Base-by-base conservation (phyloP, 2,113 vertebrate species). In the Stigmatopora nigra region DNA sequence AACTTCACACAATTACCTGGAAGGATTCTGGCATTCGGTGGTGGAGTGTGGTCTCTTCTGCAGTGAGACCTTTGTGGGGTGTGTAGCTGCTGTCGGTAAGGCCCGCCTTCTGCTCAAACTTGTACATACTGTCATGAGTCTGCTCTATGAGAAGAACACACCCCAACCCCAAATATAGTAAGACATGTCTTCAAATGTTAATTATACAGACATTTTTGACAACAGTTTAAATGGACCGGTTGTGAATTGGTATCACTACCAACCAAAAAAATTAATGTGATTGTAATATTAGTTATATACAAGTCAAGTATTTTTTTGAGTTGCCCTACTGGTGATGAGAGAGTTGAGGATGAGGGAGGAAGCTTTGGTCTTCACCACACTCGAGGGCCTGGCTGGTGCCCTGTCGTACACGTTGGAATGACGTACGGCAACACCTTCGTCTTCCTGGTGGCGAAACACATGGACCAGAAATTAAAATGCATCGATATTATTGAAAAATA, bases 41-140 rank as follows among this genome's bases (percentile, higher is more conserved):
- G 75, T 82, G 94, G 77, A 93, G 93, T 73, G 93, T 91, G 5
- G 92, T 94, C 85, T 98, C 97, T 85, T 99, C 97, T 0, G 95
- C 91, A 8, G 90, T 93, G 35, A 99, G 93, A 68, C 97, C 97
- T 84, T 96, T 98, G 88, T 99, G 96, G 12, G 96, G 97, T 0
- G 93, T 96, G 88, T 98, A 99, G 73, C 93, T 91, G 44, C 91
- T 88, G 68, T 96, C 95, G 3, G 88, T 92, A 70, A 98, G 90
- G 12, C 97, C 97, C 20, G 92, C 96, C 75, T 91, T 92, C 81
- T 96, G 93, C 83, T 98, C 94, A 67, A 99, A 99, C 70, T 87
- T 94, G 22, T 94, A 93, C 73, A 99, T 92, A 73, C 90, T 97
- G 60, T 99, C 97, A 65, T 98, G 96, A 61, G 93, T 95, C 84